These are phyloP conservation scores for Capra hircus DNA, from an alignment of 2,113 vertebrate genomes.

Conservation along the genomic window DNA sequence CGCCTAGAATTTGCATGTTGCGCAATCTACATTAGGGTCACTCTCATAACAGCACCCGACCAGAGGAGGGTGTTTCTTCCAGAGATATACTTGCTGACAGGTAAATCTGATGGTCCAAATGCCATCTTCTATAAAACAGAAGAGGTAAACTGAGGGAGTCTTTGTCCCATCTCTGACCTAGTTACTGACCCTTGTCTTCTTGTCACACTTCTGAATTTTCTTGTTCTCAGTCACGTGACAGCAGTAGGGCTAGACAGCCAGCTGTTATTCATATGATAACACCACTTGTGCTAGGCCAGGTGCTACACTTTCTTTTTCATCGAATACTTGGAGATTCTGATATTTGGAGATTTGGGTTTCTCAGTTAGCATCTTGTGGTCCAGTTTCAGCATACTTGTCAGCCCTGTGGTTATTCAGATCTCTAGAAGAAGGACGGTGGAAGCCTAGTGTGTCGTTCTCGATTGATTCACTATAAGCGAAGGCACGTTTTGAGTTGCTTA, in stretches of 20 bases:
- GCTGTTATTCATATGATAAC: neutral
- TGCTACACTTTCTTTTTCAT: neutral
- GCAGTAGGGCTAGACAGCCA: neutral
- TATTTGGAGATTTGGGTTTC: neutral
- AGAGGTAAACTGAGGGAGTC: neutral
- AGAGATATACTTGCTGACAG: neutral
- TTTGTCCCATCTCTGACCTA: neutral
- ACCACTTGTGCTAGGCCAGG: neutral
- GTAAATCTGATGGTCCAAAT: neutral
- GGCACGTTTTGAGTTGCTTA: conserved; percentile 11
- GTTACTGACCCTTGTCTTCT: neutral
- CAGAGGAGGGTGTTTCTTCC: neutral
- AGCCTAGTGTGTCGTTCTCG: neutral
- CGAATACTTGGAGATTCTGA: neutral
- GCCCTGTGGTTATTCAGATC: neutral
- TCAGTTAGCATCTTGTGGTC: neutral
- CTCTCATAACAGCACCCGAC: neutral
- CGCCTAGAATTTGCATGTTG: neutral
- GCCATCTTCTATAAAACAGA: conserved; percentile 5
- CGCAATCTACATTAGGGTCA: neutral
- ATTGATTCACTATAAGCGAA: neutral
- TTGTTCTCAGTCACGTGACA: neutral
- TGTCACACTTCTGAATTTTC: neutral
- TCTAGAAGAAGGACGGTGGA: neutral
- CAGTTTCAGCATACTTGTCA: neutral